A percentile compares a stretch with the other conserved stretches of the same genome.
These are phyloP conservation scores for Sitobion miscanthi DNA, from an alignment of 1,140 invertebrate species.

Conservation along the genomic window DNA sequence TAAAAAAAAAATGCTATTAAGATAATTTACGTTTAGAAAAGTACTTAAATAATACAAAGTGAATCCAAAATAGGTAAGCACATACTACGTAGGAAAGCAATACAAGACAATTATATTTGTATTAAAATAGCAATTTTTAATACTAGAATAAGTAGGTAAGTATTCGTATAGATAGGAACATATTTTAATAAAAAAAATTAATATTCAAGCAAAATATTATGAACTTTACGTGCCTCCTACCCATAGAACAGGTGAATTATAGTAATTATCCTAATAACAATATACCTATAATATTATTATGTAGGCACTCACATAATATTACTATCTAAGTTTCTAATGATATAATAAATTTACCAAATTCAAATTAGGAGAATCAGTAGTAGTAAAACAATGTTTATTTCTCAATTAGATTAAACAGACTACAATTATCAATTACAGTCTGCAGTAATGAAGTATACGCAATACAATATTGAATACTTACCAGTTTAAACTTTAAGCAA, in stretches of 20 bases:
- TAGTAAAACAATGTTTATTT: background rate
- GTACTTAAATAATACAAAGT: background rate
- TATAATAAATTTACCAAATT: too few relatives aligned
- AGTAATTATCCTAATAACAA: too few relatives aligned
- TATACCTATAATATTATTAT: too few relatives aligned
- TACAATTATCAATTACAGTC: background rate
- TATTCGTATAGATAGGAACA: background rate
- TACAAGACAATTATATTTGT: too few relatives aligned
- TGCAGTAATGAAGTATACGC: background rate
- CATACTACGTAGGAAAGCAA: too few relatives aligned
- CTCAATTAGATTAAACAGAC: background rate
- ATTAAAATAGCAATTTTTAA: background rate
- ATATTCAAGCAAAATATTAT: too few relatives aligned
- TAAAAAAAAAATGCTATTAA: too few relatives aligned
- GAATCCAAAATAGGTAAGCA: background rate
- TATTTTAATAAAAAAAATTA: background rate
- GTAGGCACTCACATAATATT: too few relatives aligned
- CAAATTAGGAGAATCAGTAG: too few relatives aligned
- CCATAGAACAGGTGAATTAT: background rate
- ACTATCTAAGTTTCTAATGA: too few relatives aligned
- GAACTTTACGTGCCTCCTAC: too few relatives aligned
- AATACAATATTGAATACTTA: background rate
- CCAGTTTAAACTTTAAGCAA: background rate
- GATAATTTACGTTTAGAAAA: background rate
- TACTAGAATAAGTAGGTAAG: too few relatives aligned